Evolutionary conservation across 2,888 invertebrate genomes (phyloP).

Genomic region (Perizoma affinitatum): DNA sequence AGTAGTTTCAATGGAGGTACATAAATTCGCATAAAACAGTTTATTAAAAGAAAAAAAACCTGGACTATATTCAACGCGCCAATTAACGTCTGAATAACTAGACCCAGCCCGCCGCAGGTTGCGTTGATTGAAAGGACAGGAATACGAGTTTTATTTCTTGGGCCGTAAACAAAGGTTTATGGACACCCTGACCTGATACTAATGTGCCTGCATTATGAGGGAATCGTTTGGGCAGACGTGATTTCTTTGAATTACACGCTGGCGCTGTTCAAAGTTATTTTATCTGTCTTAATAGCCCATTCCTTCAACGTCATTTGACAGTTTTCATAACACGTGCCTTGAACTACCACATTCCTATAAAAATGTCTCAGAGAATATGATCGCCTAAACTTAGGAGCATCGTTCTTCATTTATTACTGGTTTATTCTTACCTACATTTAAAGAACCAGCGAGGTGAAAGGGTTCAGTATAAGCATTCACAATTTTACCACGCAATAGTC

Average conservation of each 20-base stretch:
- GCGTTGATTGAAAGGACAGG: constrained; percentile 22
- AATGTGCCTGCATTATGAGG: neutral
- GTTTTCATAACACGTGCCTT: too few relatives aligned
- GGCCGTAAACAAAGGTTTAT: constrained; percentile 23
- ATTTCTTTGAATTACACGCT: neutral
- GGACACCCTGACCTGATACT: constrained; percentile 21
- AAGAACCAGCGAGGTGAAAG: too few relatives aligned
- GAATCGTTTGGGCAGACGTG: constrained; percentile 7
- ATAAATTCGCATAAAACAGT: too few relatives aligned
- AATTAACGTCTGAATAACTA: constrained; percentile 20
- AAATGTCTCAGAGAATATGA: too few relatives aligned
- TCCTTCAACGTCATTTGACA: too few relatives aligned
- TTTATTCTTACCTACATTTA: too few relatives aligned
- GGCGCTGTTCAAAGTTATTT: neutral
- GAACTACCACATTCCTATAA: too few relatives aligned
- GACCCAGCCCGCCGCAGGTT: constrained; percentile 6
- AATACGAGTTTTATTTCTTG: constrained; percentile 19
- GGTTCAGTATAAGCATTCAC: too few relatives aligned
- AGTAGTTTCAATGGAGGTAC: too few relatives aligned
- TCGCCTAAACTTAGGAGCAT: too few relatives aligned
- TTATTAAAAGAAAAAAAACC: constrained; percentile 1
- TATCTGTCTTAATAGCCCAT: neutral
- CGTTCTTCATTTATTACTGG: too few relatives aligned
- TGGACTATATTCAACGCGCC: constrained; percentile 2
- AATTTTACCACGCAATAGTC: too few relatives aligned